A percentile compares a stretch with the other conserved stretches of the same genome.
phyloP scores from a whole-genome alignment of 2,888 invertebrate genomes.

The Oithona nana region DNA sequence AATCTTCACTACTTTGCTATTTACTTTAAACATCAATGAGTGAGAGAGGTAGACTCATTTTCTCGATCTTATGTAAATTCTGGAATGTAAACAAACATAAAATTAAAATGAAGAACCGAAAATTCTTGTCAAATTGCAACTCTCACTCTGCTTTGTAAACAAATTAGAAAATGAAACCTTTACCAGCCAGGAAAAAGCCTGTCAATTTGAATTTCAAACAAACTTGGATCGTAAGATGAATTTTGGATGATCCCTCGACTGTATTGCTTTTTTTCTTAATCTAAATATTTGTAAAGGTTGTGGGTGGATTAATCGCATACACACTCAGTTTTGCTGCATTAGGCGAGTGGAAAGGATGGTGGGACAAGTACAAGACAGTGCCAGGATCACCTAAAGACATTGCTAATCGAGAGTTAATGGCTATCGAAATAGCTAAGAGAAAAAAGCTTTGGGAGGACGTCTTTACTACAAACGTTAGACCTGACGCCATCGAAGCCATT shows the following conservation, averaged over 20 bases:
- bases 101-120: too few relatives aligned
- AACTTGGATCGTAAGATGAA: neutral
- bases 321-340: neutral
- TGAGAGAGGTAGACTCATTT: too few relatives aligned
- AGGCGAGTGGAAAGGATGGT: neutral
- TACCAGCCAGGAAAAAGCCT: constrained; percentile 18
- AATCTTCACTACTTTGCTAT: too few relatives aligned
- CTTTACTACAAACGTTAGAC: neutral
- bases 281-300: neutral
- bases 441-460: neutral
- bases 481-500: neutral
- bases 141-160: too few relatives aligned
- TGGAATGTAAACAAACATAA: too few relatives aligned
- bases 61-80: too few relatives aligned
- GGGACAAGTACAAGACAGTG: neutral
- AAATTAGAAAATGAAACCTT: too few relatives aligned
- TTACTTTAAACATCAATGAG: too few relatives aligned
- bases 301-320: neutral
- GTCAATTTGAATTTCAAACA: neutral
- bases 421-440: neutral
- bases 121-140: too few relatives aligned
- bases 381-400: neutral
- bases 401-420: neutral
- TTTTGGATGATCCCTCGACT: too few relatives aligned
- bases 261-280: too few relatives aligned